phyloP scores from a whole-genome alignment of 2,113 vertebrate species.

The Candoia aspera region DNA sequence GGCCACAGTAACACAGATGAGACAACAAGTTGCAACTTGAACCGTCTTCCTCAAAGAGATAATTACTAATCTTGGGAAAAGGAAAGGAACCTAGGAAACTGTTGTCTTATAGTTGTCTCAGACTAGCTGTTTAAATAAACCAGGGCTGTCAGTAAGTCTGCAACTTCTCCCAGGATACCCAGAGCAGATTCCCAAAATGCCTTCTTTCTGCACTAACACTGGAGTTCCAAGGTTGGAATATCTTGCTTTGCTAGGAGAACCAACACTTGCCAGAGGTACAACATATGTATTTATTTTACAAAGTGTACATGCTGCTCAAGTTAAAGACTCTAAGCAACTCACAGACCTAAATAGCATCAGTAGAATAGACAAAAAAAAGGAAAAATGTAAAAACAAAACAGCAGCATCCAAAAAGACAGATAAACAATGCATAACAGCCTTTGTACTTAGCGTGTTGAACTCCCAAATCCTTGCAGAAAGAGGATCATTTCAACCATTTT shows the following conservation, averaged over 20 bases:
- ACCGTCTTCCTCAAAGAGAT: background rate
- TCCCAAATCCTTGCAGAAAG: too few species aligned
- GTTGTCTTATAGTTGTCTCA: background rate
- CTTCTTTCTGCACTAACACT: background rate
- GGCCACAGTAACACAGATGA: background rate
- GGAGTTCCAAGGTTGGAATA: background rate
- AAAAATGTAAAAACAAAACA: too few species aligned
- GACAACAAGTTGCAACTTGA: background rate
- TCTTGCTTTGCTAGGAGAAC: background rate
- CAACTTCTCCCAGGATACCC: background rate
- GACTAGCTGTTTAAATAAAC: background rate
- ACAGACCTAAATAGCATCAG: too few species aligned
- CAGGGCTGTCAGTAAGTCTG: background rate
- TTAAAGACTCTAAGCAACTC: too few species aligned
- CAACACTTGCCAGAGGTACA: background rate
- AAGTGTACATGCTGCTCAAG: background rate
- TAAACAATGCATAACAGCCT: too few species aligned
- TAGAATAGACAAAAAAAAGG: too few species aligned
- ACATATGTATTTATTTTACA: background rate
- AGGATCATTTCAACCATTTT: too few species aligned
- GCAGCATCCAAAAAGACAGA: too few species aligned
- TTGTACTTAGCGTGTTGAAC: too few species aligned
- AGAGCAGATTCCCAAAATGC: background rate
- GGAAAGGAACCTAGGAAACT: background rate
- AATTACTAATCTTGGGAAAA: background rate